phyloP scores from a whole-genome alignment of 2,113 vertebrate genomes.

The Hyaena hyaena region DNA sequence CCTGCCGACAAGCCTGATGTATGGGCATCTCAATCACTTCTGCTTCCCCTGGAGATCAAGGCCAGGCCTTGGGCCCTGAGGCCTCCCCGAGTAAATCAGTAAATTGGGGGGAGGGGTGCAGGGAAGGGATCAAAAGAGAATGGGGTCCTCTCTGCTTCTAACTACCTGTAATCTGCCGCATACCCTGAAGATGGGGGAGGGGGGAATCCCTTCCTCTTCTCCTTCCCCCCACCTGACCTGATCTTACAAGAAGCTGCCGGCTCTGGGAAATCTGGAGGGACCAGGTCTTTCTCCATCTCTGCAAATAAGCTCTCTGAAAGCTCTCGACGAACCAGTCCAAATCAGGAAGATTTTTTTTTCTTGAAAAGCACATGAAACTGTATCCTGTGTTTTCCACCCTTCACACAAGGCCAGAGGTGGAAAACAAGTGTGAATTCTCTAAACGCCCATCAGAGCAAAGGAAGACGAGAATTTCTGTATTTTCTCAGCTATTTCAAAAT shows the following conservation, averaged over 20 bases:
- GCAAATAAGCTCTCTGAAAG: constrained; percentile 4
- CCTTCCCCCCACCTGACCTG: no score
- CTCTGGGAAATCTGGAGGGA: neutral
- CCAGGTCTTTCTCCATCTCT: neutral
- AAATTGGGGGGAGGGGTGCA: constrained; percentile 68
- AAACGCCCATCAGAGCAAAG: neutral
- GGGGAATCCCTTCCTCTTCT: no score
- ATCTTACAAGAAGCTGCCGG: neutral
- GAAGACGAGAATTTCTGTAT: constrained; percentile 54
- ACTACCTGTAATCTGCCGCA: neutral
- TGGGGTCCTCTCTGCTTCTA: neutral
- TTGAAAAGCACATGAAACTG: neutral
- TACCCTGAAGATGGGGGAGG: neutral
- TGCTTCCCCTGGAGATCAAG: constrained; percentile 81
- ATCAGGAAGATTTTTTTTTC: neutral
- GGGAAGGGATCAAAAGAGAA: constrained; percentile 66
- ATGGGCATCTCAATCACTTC: constrained; percentile 83
- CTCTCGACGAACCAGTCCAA: neutral
- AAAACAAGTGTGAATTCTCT: constrained; percentile 22
- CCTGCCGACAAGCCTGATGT: constrained; percentile 75
- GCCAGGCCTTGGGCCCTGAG: constrained; percentile 67
- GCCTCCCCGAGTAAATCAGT: constrained; percentile 73
- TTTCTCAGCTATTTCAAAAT: constrained; percentile 50
- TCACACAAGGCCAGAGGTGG: neutral
- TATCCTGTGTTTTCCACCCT: neutral